Evolutionary conservation across 2,797 vertebrate species (phyloP), one percentile per base, ranked within the genome.

Genomic region (Valencia hispanica): DNA sequence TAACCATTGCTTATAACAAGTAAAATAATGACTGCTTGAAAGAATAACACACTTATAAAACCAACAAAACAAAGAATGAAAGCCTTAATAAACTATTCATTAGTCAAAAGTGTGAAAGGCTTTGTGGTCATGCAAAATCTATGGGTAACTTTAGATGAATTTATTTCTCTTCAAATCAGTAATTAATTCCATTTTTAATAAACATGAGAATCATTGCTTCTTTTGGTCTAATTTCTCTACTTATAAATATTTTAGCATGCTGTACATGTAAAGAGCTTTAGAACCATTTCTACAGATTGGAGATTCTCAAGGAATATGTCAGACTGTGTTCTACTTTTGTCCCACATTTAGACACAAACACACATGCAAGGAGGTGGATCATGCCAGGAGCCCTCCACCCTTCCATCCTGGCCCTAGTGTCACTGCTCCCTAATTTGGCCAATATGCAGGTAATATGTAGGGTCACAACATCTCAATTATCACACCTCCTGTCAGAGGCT

Each of bases 401-500:
- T 70, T 72, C 72, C 50, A 20, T 73, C 77, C 87, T 69, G 75
- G 80, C 79, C 79, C 84, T 89, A 86, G 82, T 90, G 89, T 86
- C 87, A 74, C 82, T 48, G 75, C 81, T 83, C 82, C 7, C 65
- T 91, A 90, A 89, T 91, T 85, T 87, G 90, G 8, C 43, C 45
- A 72, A 94, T 91, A 95, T 92, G 94, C 93, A 94, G 93, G 95
- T 94, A 93, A 95, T 92, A 93, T 91, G 91, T 86, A 83, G 82
- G 93, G 92, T 95, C 89, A 78, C 91, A 94, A 95, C 92, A 94
- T 95, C 95, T 95, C 94, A 95, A 95, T 96, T 95, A 96, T 93
- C 90, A 91, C 92, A 92, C 92, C 93, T 94, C 93, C 93, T 94
- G 93, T 95, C 94, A 91, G 88, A 73, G 68, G 81, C 86, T 88